Base-by-base conservation (phyloP, 2,888 invertebrate species). In the Dascillus cervinus region DNA sequence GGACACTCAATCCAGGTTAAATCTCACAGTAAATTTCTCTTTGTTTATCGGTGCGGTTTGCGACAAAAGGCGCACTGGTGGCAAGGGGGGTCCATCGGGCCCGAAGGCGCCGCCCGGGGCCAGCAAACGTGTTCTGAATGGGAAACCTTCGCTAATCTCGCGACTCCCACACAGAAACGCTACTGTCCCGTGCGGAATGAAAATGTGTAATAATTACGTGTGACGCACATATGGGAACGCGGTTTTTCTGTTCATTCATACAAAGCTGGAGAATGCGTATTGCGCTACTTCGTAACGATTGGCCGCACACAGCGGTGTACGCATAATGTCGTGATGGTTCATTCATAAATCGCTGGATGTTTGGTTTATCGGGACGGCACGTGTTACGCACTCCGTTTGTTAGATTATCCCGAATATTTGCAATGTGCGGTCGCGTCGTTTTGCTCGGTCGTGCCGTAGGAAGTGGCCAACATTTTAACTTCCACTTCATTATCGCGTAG, bases 301-400 rank as follows among this genome's bases (percentile, higher is more conserved):
- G 40, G 42, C 40, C 39, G 41, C 31, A 33, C 46, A 43, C 46
- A 45, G 48, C 46, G 41, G 46, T 41, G 44, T 48, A 48, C 49
- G 47, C 49, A 44, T 52, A 47, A 36, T 44, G 42, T 40, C 34
- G 37, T 41, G 34, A 38, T 47, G 26, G 46, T 56, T 56, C 58
- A 58, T 58, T 58, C 58, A 58, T 58, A 54, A 57, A 54, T 24
- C 17, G 17, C 8, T 17, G 5, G 17, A 6, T 17, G 17, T 6
- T 17, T 6, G 17, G 4, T 17, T 17, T 4, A 6, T 17, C 4
- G 8, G 17, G 17, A 17, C 17, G 17, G n/a, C n/a, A n/a, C n/a
- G n/a, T n/a, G n/a, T n/a, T 17, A 6, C 17, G 8, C 8, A 17
- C 5, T 17, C 8, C 8, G 8, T 17, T 8, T 17, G 8, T 17